These are phyloP conservation scores for Eumeta japonica DNA, from an alignment of 1,140 invertebrate genomes.

Conservation along the genomic window DNA sequence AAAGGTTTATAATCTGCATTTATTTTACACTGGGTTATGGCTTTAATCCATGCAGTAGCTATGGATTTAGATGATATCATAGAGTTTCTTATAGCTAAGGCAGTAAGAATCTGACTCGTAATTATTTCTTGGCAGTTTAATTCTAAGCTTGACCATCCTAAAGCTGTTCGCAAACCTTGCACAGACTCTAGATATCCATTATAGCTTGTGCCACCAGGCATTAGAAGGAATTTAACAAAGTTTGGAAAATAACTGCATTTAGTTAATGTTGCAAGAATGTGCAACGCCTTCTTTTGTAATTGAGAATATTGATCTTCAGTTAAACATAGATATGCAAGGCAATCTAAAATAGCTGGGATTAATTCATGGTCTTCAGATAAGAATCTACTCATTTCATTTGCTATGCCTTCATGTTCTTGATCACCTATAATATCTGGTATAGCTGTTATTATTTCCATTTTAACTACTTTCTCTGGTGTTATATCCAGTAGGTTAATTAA, in stretches of 20 bases:
- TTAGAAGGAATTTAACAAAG: conserved; percentile 48
- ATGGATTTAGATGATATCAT: conserved; percentile 43
- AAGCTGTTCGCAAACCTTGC: conserved; percentile 32
- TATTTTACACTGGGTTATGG: conserved; percentile 31
- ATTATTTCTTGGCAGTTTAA: conserved; percentile 32
- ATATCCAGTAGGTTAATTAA: conserved; percentile 45
- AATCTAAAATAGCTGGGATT: conserved; percentile 47
- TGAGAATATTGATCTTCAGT: conserved; percentile 39
- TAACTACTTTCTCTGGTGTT: conserved; percentile 35
- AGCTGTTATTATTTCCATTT: conserved; percentile 47
- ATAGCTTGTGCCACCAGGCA: conserved; percentile 26
- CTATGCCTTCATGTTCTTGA: conserved; percentile 42
- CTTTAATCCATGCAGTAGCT: conserved; percentile 45
- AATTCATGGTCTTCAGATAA: conserved; percentile 40
- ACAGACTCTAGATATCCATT: conserved; percentile 31
- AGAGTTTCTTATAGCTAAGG: conserved; percentile 41
- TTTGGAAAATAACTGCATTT: conserved; percentile 43
- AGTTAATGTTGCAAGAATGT: conserved; percentile 29
- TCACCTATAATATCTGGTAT: conserved; percentile 52
- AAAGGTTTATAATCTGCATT: conserved; percentile 43
- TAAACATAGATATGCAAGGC: conserved; percentile 44
- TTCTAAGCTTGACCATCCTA: conserved; percentile 41
- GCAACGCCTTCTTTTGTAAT: conserved; percentile 42
- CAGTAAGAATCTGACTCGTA: conserved; percentile 47
- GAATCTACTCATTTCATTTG: conserved; percentile 42